phyloP scores from a whole-genome alignment of 1,140 invertebrate species.

The Ostrea edulis region DNA sequence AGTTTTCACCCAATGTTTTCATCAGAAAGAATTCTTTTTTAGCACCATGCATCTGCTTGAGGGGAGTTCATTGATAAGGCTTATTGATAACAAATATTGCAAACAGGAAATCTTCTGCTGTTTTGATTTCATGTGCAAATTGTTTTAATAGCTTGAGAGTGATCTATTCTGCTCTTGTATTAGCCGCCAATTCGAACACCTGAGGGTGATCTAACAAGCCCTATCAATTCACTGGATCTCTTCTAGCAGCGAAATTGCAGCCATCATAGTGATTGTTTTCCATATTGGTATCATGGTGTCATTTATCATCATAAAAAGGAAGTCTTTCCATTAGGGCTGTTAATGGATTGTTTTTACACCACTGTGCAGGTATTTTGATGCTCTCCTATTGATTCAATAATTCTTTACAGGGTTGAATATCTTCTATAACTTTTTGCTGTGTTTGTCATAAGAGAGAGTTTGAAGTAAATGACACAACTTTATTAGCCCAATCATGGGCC shows the following conservation, averaged over 20 bases:
- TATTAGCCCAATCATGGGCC: no score
- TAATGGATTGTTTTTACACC: slow-evolving; percentile 8
- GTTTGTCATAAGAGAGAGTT: no score
- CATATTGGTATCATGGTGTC: neutral
- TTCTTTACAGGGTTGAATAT: no score
- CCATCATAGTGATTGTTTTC: neutral
- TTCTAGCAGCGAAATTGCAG: neutral
- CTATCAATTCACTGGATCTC: neutral
- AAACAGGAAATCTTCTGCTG: slow-evolving; percentile 26
- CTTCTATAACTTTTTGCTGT: no score
- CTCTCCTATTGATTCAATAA: neutral
- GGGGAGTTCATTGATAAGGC: slow-evolving; percentile 8
- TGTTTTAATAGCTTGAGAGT: slow-evolving; percentile 15
- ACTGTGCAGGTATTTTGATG: neutral
- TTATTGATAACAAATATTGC: slow-evolving; percentile 17
- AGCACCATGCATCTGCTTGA: slow-evolving; percentile 14
- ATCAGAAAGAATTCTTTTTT: neutral
- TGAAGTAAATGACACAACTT: no score
- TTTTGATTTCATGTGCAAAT: neutral
- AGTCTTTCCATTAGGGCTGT: neutral
- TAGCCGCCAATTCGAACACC: neutral
- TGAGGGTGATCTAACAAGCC: neutral
- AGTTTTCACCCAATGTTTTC: neutral
- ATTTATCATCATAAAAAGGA: neutral
- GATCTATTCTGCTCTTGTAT: neutral